Conservation (phyloP, 2,113 vertebrate species). For the Eudyptes chrysolophus region DNA sequence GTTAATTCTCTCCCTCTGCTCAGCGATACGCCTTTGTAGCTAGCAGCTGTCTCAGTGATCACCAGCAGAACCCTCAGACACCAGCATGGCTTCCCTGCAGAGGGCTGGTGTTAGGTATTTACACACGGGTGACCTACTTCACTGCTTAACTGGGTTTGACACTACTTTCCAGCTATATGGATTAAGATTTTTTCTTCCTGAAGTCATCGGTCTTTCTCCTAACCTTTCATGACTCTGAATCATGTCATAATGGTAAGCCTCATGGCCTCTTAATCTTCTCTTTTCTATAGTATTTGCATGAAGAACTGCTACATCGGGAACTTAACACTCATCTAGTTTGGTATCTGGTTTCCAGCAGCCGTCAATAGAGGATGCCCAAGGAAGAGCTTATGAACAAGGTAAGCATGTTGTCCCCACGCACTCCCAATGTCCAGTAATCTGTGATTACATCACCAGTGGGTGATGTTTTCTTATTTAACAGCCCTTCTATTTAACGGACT, state of each 20-base stretch:
- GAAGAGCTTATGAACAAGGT: not conserved
- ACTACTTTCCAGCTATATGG: not conserved
- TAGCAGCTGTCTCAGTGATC: not conserved
- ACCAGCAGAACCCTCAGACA: not conserved
- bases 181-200: conserved; percentile 11
- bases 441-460: not conserved
- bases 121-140: not conserved
- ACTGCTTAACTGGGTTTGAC: not conserved
- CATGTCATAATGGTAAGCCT: not conserved
- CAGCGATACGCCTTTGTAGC: not conserved
- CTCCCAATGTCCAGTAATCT: not conserved
- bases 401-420: not conserved
- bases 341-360: not conserved
- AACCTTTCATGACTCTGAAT: not conserved
- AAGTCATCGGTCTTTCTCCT: not conserved
- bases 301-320: not conserved
- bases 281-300: not conserved
- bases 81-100: not conserved
- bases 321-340: not conserved
- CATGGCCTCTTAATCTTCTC: not conserved
- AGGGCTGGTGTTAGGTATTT: not conserved
- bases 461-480: not conserved
- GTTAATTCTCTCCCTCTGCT: not conserved
- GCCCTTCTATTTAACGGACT: not conserved
- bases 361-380: not conserved